These are phyloP conservation scores for Salvelinus alpinus DNA, from an alignment of 2,113 vertebrate species.

Conservation along the genomic window DNA sequence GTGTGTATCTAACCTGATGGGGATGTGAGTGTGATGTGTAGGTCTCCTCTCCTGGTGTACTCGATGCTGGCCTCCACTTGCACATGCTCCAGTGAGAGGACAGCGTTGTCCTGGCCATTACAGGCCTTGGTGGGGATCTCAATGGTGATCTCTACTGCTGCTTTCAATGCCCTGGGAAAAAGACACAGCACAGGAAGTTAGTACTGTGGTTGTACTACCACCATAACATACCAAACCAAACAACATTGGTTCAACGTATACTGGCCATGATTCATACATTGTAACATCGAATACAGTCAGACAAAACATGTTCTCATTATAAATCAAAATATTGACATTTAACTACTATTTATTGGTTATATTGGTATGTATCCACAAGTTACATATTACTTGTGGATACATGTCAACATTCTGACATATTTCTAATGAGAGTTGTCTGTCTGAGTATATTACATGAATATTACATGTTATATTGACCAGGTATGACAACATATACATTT, in stretches of 20 bases:
- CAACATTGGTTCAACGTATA: too few relatives aligned
- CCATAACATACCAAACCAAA: neutral
- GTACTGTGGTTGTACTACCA: neutral
- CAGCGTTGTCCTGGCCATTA: slow-evolving; percentile 83
- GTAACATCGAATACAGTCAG: too few relatives aligned
- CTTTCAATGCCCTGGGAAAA: slow-evolving; percentile 81
- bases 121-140: slow-evolving; percentile 96
- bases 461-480: too few relatives aligned
- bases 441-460: too few relatives aligned
- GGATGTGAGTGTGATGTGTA: slow-evolving; percentile 93
- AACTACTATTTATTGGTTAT: too few relatives aligned
- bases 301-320: neutral
- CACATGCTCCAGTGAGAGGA: slow-evolving; percentile 89
- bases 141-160: slow-evolving; percentile 90
- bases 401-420: too few relatives aligned
- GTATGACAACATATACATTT: too few relatives aligned
- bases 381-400: too few relatives aligned
- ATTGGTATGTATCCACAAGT: too few relatives aligned
- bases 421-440: too few relatives aligned
- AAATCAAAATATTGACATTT: too few relatives aligned
- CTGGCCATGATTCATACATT: too few relatives aligned
- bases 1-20: slow-evolving; percentile 80
- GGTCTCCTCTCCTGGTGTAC: slow-evolving; percentile 94
- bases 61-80: slow-evolving; percentile 96
- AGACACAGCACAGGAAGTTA: slow-evolving; percentile 34